Evolutionary conservation across 1,140 invertebrate genomes (phyloP), one percentile per base, ranked within the genome.

Genomic region (Drosophila mojavensis): DNA sequence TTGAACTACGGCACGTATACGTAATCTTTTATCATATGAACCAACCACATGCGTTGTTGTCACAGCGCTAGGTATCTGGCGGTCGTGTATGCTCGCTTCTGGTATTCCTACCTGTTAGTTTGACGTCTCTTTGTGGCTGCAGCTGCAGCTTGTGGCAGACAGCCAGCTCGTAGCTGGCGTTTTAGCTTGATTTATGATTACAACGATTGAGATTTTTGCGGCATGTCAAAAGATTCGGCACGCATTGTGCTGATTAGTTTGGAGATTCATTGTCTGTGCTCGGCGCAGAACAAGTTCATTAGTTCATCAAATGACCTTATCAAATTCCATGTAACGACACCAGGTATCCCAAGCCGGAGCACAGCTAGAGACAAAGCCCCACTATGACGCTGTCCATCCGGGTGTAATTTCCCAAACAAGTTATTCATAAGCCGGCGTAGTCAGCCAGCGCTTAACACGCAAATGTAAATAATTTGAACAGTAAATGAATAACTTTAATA

Each of bases 371-470:
- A 15, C 43, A 17, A 45, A 45, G 43, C 15, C 43, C n/a, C n/a
- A 45, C n/a, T 45, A 17, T 45, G 43, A 60, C 56, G 48, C 58
- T 61, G 4, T 60, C 66, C 75, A 86, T 86, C 82, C 82, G 82
- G 82, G 83, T 86, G 82, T 86, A 82, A 82, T 88, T 85, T 86
- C 85, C 82, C 82, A 82, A 79, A 83, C 82, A 74, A 88, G 68
- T 72, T 56, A 86, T 88, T 88, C 66, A 70, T 79, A 82, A 69
- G 80, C 65, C 43, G 58, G 43, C 63, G 48, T 48, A 55, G 63
- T 51, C 54, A 43, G 58, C 50, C 47, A 53, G 54, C 26, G 28
- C 9, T 65, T 47, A 68, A 71, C 83, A 86, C 82, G 82, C 82
- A 86, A 86, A 86, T 88, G 79, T 86, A 86, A 88, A 86, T 88